Conservation (phyloP, 2,797 vertebrate genomes). For the Anableps anableps region DNA sequence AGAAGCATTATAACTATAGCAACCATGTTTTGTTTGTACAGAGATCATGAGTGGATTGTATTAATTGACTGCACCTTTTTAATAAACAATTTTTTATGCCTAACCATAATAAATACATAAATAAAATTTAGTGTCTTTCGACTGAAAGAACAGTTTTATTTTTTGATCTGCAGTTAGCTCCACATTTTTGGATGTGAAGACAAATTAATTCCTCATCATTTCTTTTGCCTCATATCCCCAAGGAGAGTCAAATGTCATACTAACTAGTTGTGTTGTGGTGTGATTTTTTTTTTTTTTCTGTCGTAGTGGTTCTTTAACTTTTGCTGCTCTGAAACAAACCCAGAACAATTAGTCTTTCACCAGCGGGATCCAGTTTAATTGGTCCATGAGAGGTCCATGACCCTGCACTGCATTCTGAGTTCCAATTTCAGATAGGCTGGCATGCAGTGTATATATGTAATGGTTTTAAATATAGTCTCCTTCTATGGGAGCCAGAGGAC, state of each 20-base stretch:
- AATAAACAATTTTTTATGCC: neutral
- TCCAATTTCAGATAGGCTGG: constrained; percentile 45
- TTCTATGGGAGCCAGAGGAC: constrained; percentile 58
- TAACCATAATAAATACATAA: neutral
- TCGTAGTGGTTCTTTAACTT: constrained; percentile 22
- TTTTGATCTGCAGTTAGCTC: neutral
- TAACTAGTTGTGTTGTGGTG: constrained; percentile 43
- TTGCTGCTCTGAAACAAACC: constrained; percentile 26
- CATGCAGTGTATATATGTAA: constrained; percentile 41
- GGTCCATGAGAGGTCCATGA: constrained; percentile 45
- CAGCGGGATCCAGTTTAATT: constrained; percentile 39
- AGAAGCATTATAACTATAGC: neutral
- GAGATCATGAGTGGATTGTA: neutral
- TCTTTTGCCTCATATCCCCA: constrained; percentile 17
- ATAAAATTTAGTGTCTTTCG: neutral
- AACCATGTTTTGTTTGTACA: neutral
- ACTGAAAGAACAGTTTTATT: neutral
- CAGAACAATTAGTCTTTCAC: constrained; percentile 49
- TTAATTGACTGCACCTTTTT: neutral
- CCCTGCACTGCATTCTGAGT: constrained; percentile 43
- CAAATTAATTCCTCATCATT: neutral
- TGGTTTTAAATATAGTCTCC: constrained; percentile 56
- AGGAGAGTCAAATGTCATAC: constrained; percentile 45
- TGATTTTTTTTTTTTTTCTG: constrained; percentile 32
- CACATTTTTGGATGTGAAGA: neutral